Conservation (phyloP, 1,140 invertebrate species). For the Rhynchophorus ferrugineus region DNA sequence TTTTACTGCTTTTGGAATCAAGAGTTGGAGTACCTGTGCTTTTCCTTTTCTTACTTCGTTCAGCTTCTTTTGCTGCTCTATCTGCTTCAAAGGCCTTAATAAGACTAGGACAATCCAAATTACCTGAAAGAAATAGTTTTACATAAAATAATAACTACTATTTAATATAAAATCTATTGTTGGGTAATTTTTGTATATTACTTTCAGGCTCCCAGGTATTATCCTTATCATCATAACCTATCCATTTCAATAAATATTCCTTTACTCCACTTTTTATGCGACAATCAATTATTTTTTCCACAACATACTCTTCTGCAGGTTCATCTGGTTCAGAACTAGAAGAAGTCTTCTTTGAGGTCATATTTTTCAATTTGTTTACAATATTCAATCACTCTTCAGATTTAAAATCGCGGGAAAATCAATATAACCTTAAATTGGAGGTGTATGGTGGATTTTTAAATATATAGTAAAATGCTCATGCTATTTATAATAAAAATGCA, state of each 20-base stretch:
- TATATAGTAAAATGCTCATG: too few relatives aligned
- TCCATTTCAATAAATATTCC: constrained; percentile 37
- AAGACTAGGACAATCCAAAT: constrained; percentile 87
- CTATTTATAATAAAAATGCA: too few relatives aligned
- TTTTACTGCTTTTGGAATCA: constrained; percentile 35
- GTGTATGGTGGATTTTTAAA: too few relatives aligned
- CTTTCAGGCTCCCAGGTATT: constrained; percentile 79
- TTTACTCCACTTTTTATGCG: constrained; percentile 27
- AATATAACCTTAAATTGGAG: too few relatives aligned
- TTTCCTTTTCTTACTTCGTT: constrained; percentile 29
- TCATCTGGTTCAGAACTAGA: constrained; percentile 19
- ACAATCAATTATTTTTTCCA: constrained; percentile 33
- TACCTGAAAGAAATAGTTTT: constrained; percentile 46
- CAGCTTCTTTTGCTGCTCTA: constrained; percentile 40
- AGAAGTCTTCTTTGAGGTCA: constrained; percentile 18
- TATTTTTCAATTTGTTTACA: constrained; percentile 3
- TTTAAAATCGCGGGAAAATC: neutral
- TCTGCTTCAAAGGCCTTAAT: constrained; percentile 81
- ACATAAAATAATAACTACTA: too few relatives aligned
- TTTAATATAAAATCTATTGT: too few relatives aligned
- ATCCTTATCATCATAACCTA: constrained; percentile 61
- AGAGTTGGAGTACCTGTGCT: constrained; percentile 27
- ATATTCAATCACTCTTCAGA: too few relatives aligned
- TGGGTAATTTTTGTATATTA: too few relatives aligned
- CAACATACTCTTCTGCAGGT: constrained; percentile 29